A percentile compares a stretch with the other conserved stretches of the same genome.
phyloP scores from a whole-genome alignment of 2,113 vertebrate species.

The Menura novaehollandiae region DNA sequence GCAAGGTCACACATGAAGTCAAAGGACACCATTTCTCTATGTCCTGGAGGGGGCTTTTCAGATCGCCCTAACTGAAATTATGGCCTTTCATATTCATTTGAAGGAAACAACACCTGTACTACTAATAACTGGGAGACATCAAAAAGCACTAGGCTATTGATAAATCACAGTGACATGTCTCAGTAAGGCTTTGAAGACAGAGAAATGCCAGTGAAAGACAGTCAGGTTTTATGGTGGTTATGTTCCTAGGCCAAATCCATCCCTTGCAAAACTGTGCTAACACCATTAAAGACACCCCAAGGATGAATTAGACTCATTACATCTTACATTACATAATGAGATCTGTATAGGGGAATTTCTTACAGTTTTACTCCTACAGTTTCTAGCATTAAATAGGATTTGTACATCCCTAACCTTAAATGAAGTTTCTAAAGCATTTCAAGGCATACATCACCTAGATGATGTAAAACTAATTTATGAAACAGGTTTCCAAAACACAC shows the following conservation, averaged over 20 bases:
- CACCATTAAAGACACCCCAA: slow-evolving; percentile 22
- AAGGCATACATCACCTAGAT: not conserved
- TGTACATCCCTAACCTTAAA: not conserved
- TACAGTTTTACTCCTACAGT: not conserved
- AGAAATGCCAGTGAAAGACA: not conserved
- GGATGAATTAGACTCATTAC: slow-evolving; percentile 22
- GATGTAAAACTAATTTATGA: not conserved
- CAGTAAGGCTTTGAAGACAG: not conserved
- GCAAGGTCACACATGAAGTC: not conserved
- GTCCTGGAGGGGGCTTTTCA: not conserved
- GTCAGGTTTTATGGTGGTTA: not conserved
- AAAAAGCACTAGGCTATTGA: not conserved
- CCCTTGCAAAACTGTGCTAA: not conserved
- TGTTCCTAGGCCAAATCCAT: slow-evolving; percentile 6
- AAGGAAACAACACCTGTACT: not conserved
- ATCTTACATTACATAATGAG: slow-evolving; percentile 22
- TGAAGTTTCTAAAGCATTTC: not conserved
- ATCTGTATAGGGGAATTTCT: not conserved
- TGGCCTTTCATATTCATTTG: not conserved
- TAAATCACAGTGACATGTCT: not conserved
- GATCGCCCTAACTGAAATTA: not conserved
- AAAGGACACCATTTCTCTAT: not conserved
- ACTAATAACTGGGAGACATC: not conserved
- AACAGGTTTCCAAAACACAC: not conserved
- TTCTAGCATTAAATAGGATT: not conserved